Percentiles rank a stretch among this genome's conserved stretches.
These are phyloP conservation scores for Cepaea hortensis DNA, from an alignment of 2,888 invertebrate genomes.

Conservation along the genomic window DNA sequence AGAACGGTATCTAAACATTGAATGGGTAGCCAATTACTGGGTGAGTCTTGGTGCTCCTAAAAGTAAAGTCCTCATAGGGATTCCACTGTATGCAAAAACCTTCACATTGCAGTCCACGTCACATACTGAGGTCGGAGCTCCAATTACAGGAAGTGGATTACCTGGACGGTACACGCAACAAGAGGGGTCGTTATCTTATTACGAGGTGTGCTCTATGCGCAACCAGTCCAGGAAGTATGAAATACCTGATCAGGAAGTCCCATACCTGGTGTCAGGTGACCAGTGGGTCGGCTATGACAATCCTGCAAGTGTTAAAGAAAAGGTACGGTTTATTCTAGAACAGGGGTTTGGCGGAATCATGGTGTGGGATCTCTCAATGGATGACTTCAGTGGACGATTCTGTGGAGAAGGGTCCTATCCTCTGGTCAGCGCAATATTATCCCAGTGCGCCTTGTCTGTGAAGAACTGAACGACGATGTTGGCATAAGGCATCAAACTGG, in stretches of 20 bases:
- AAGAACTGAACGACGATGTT: too few species aligned
- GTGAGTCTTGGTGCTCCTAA: slow-evolving; percentile 86
- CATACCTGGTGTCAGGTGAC: slow-evolving; percentile 79
- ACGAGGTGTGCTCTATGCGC: slow-evolving; percentile 61
- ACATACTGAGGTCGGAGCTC: slow-evolving; percentile 62
- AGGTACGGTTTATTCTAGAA: slow-evolving; percentile 56
- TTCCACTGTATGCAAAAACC: slow-evolving; percentile 91
- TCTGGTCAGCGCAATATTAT: slow-evolving; percentile 60
- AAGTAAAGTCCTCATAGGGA: slow-evolving; percentile 93
- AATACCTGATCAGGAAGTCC: slow-evolving; percentile 73
- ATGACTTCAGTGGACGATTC: slow-evolving; percentile 57
- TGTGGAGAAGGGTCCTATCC: slow-evolving; percentile 67
- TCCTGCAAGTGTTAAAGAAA: slow-evolving; percentile 53
- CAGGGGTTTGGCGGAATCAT: slow-evolving; percentile 57
- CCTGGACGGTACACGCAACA: slow-evolving; percentile 68
- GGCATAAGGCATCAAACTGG: too few species aligned
- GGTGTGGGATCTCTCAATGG: slow-evolving; percentile 58
- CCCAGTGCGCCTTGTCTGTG: slow-evolving; percentile 30
- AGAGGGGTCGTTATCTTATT: slow-evolving; percentile 69
- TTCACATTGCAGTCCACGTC: slow-evolving; percentile 86
- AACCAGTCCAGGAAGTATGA: neutral
- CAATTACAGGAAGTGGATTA: slow-evolving; percentile 60
- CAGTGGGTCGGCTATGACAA: slow-evolving; percentile 67
- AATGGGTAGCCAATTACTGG: slow-evolving; percentile 69
- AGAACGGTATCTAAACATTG: slow-evolving; percentile 56